Percentiles rank a stretch among this genome's conserved stretches.
Evolutionary conservation across 2,888 invertebrate genomes (phyloP).

Genomic region (Empis livida): DNA sequence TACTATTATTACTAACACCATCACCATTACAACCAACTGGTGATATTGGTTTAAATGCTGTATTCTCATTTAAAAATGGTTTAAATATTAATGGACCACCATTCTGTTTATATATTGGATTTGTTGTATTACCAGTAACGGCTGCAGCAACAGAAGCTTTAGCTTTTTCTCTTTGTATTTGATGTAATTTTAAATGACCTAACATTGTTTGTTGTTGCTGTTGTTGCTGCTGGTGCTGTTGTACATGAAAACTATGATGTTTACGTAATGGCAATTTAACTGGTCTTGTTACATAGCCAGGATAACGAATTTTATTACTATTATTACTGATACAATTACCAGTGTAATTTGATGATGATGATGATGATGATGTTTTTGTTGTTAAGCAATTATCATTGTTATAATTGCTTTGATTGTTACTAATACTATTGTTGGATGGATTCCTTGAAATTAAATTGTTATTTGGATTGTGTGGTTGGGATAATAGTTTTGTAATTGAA

Average conservation of each 20-base stretch:
- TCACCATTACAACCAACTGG: constrained; percentile 20
- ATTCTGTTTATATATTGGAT: constrained; percentile 9
- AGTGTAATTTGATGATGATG: constrained; percentile 1
- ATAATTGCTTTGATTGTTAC: constrained; percentile 12
- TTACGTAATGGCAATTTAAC: constrained; percentile 32
- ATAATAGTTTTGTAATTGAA: background rate
- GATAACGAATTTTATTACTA: constrained; percentile 1
- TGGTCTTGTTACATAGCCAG: constrained; percentile 22
- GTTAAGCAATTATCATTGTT: constrained; percentile 12
- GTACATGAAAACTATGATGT: constrained; percentile 36
- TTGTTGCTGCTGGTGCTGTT: constrained; percentile 11
- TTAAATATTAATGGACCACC: constrained; percentile 26
- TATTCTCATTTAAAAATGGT: constrained; percentile 28
- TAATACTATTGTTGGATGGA: constrained; percentile 11
- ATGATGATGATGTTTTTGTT: constrained; percentile 4
- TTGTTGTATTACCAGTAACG: background rate
- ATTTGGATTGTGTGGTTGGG: constrained; percentile 16
- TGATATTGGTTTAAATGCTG: constrained; percentile 34
- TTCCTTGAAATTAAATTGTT: constrained; percentile 18
- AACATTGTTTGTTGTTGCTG: constrained; percentile 26
- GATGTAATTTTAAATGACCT: constrained; percentile 15
- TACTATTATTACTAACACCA: constrained; percentile 26
- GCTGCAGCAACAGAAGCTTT: constrained; percentile 9
- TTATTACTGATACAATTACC: background rate
- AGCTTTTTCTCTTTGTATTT: constrained; percentile 11